A percentile compares a stretch with the other conserved stretches of the same genome.
Conservation (phyloP, 2,797 vertebrate genomes). For the Sebastes cheni region DNA sequence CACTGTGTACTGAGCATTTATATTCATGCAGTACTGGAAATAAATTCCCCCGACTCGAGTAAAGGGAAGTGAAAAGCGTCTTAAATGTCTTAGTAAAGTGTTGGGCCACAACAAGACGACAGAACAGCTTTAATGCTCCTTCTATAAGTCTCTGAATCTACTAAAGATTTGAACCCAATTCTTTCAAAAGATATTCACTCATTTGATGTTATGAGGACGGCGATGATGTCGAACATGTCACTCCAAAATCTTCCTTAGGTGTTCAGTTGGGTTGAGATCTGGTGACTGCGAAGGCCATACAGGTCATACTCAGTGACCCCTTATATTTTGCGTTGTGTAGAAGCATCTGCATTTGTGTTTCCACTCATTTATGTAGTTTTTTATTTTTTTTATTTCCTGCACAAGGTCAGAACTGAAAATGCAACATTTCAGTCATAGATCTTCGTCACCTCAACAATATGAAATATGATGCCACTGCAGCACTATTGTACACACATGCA, state of each 20-base stretch:
- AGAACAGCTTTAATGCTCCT: background rate
- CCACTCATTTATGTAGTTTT: background rate
- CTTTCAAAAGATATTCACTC: background rate
- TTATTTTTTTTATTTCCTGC: background rate
- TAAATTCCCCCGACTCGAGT: background rate
- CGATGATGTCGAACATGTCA: background rate
- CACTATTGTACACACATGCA: no score
- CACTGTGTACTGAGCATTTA: background rate
- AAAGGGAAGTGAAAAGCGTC: background rate
- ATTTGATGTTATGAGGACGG: no score
- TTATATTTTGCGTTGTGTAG: background rate
- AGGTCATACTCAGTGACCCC: background rate
- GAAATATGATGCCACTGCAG: background rate
- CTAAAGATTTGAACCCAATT: background rate
- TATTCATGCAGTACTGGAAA: background rate
- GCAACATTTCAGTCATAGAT: background rate
- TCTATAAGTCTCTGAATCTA: background rate
- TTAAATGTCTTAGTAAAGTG: background rate
- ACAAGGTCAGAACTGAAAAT: background rate
- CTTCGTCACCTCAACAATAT: background rate
- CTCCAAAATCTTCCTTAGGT: background rate
- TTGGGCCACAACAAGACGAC: background rate
- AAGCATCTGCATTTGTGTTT: background rate
- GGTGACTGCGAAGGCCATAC: background rate
- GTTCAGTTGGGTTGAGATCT: background rate